A percentile compares a stretch with the other conserved stretches of the same genome.
Conservation (phyloP, 2,888 invertebrate species). For the Cyclophora albipunctata region DNA sequence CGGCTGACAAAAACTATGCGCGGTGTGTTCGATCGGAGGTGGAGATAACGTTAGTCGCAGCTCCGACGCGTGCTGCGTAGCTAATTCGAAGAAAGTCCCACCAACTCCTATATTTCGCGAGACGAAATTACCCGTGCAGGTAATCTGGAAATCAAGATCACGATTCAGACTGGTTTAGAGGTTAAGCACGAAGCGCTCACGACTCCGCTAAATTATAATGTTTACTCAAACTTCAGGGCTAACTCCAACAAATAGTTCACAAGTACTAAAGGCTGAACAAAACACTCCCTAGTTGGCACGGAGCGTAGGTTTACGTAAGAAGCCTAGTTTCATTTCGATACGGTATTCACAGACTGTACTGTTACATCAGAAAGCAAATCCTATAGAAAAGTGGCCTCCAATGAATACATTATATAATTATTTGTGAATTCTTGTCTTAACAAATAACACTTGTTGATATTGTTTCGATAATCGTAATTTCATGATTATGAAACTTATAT, state of each 20-base stretch:
- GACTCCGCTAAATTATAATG: neutral
- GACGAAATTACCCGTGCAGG: constrained; percentile 23
- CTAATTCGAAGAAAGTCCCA: constrained; percentile 37
- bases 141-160: constrained; percentile 24
- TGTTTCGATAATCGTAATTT: neutral
- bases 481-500: too few species aligned
- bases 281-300: constrained; percentile 1
- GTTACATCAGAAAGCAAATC: constrained; percentile 8
- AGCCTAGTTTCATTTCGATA: constrained; percentile 6
- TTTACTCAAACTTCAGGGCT: constrained; percentile 1
- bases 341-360: constrained; percentile 9
- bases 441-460: neutral
- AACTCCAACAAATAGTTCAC: neutral
- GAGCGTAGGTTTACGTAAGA: constrained; percentile 3
- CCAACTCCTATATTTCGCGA: constrained; percentile 28
- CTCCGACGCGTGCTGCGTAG: constrained; percentile 30
- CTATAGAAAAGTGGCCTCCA: constrained; percentile 12
- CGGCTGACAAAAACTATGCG: constrained; percentile 19
- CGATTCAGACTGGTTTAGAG: constrained; percentile 21
- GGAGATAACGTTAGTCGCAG: constrained; percentile 25
- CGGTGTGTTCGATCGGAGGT: constrained; percentile 24
- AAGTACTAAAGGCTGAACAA: neutral
- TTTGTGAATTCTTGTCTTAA: too few species aligned
- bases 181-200: constrained; percentile 4
- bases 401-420: neutral